Base-by-base conservation (phyloP, 2,113 vertebrate species). In the Brachyhypopomus gauderio region DNA sequence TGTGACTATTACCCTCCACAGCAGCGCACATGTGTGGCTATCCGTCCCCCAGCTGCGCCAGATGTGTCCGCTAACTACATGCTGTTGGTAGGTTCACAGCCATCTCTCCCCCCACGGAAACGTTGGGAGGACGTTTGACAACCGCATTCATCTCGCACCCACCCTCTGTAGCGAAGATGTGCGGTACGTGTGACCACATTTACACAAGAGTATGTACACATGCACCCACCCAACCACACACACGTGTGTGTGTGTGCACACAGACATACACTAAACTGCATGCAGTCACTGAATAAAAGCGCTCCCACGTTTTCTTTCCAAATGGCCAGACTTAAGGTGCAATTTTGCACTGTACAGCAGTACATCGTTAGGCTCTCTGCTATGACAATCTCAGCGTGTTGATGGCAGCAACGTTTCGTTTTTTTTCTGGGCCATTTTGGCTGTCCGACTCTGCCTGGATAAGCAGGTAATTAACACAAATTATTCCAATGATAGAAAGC, bases 391-490 rank as follows among this genome's bases (percentile, higher is more conserved):
- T 78, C 12, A 58, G 60, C 45, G 81, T 59, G 63, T 74, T 83
- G 52, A 78, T 83, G 75, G 69, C 69, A 83, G 58, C 67, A 36
- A 56, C 52, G 41, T 77, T 58, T 41, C 5, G 41, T 41, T 77
- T 72, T 76, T 55, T 72, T 45, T 64, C 74, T 5, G 23, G 41
- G 17, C 59, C n/a, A 22, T 45, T 19, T 58, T 58, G 22, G 16
- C 30, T 84, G 77, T 72, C 82, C 70, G 56, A 79, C 45, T 27
- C 41, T 62, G 58, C 71, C 55, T 60, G 64, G 56, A 84, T 79
- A 80, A 80, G 63, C 67, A 73, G 16, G 55, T 69, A 79, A 80
- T 71, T 70, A 80, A 55, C 72, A 67, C 72, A 80, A 75, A 83
- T 83, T 75, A 79, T 25, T 78, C 36, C 45, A 55, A 20, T 60